phyloP scores from a whole-genome alignment of 2,888 invertebrate species.

The Cyclophora punctaria region DNA sequence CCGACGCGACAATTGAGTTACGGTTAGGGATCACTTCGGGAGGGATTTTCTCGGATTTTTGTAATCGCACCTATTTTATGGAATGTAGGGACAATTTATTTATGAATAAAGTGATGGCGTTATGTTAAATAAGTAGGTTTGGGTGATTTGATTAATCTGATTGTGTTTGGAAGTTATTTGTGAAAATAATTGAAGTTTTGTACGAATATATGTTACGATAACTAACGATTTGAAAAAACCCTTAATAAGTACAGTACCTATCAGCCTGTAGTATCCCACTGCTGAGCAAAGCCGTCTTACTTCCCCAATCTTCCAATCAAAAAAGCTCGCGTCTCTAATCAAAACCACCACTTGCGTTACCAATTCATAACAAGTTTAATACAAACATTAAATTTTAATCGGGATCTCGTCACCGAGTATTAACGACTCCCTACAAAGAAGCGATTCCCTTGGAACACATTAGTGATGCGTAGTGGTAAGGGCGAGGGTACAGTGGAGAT shows the following conservation, averaged over 20 bases:
- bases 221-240: no score
- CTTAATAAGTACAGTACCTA: no score
- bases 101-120: slow-evolving; percentile 18
- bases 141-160: slow-evolving; percentile 4
- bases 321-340: no score
- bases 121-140: slow-evolving; percentile 17
- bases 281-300: no score
- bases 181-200: no score
- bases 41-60: slow-evolving; percentile 38
- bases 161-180: background rate
- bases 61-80: slow-evolving; percentile 49
- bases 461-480: slow-evolving; percentile 36
- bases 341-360: slow-evolving; percentile 10
- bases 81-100: slow-evolving; percentile 23
- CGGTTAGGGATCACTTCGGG: slow-evolving; percentile 45
- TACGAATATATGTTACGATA: no score
- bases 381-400: slow-evolving; percentile 68
- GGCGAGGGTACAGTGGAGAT: slow-evolving; percentile 14
- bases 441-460: slow-evolving; percentile 65
- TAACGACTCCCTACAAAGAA: slow-evolving; percentile 66
- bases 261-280: no score
- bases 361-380: slow-evolving; percentile 57
- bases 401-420: slow-evolving; percentile 60
- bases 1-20: slow-evolving; percentile 53
- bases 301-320: no score